These are phyloP conservation scores for Montipora sp. DNA, from an alignment of 64 coral and sea anemone genomes.

Conservation along the genomic window DNA sequence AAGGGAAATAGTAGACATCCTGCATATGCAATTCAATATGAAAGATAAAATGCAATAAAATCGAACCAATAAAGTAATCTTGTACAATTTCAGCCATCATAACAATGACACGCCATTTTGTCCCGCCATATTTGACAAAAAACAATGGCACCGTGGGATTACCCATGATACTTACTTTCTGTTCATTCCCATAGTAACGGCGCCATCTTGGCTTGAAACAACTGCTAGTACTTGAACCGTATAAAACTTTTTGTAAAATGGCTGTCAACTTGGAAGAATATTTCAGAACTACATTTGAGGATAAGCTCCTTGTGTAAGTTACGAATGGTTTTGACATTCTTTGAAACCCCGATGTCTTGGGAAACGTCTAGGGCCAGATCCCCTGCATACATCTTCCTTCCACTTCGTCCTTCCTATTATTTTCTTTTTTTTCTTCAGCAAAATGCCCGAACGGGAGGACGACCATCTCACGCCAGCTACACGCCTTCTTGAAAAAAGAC, in stretches of 20 bases:
- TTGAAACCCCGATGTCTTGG: not conserved
- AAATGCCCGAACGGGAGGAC: constrained; percentile 99
- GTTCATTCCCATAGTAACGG: constrained; percentile 6
- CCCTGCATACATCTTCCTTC: no score
- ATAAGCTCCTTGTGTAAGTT: constrained; percentile 99
- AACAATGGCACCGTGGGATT: not conserved
- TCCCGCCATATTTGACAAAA: not conserved
- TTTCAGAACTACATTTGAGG: constrained; percentile 99
- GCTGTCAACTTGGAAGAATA: constrained; percentile 97
- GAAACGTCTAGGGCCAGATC: no score
- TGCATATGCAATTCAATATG: not conserved
- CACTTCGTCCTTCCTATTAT: not conserved
- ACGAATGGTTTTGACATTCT: not conserved
- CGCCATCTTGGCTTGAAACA: constrained; percentile 24
- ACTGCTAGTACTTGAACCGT: not conserved
- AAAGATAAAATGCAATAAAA: not conserved
- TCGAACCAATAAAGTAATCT: not conserved
- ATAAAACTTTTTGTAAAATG: constrained; percentile 67
- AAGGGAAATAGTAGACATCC: constrained; percentile 64
- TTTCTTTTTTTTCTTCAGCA: constrained; percentile 44
- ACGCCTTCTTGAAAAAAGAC: constrained; percentile 94
- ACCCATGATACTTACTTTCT: no score
- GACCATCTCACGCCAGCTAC: constrained; percentile 98
- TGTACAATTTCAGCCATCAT: not conserved
- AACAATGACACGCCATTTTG: constrained; percentile 35